Evolutionary conservation across 2,113 vertebrate species (phyloP), one percentile per base, ranked within the genome.

Genomic region (Saccopteryx leptura): DNA sequence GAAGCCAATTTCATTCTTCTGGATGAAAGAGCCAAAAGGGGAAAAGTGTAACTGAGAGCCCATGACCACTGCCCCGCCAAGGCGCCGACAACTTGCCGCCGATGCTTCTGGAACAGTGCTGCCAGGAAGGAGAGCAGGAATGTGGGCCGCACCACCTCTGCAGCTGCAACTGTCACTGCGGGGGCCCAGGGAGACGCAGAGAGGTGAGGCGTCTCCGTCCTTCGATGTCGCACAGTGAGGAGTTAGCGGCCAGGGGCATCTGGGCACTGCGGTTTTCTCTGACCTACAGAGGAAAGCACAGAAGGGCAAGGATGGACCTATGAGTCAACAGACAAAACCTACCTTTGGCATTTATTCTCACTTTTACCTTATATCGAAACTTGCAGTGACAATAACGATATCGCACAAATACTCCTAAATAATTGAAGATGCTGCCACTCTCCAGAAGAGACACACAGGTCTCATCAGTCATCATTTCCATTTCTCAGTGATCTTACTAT

Each of bases 401-500:
- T n/a, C 13, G 63, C 26, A 8, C n/a, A 68, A 61, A 68, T 63
- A 46, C 4, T 19, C 24, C n/a, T 60, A 91, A 69, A 31, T 86
- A 61, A 66, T 39, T 28, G 56, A 89, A 61, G 56, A 71, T 46
- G 4, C 48, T 76, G 4, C 31, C 54, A 33, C 13, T 85, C 7
- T 76, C 52, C 78, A 26, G 54, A 90, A 93, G 28, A 74, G 8
- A 68, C 46, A n/a, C 23, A 68, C 10, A 54, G 28, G 6, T 84
- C 74, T 63, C 33, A 54, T 10, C 58, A 91, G 15, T 83, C 69
- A 79, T 88, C 21, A 66, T 71, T 71, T 69, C 75, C 13, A 7
- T 65, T 74, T 93, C 56, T 58, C 72, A 75, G 52, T 12, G 33
- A 56, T 48, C 33, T 94, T 95, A 48, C 60, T n/a, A n/a, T 87